Percentiles rank a stretch among this genome's conserved stretches.
These are phyloP conservation scores for Drosophila paramelanica DNA, from an alignment of 2,888 invertebrate species.

Conservation along the genomic window DNA sequence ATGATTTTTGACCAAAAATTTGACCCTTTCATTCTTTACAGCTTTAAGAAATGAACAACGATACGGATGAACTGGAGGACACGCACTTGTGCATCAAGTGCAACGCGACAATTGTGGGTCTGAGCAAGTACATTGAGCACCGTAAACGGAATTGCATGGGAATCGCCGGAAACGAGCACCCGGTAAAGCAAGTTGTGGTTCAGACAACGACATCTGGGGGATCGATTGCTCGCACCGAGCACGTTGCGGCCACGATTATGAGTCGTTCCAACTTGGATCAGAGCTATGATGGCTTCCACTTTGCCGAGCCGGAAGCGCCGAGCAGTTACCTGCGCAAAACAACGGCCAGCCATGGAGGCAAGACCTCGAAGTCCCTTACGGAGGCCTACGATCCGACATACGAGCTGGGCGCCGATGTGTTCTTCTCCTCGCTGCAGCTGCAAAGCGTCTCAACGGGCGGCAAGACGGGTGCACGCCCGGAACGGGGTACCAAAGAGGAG, in stretches of 20 bases:
- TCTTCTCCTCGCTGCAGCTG: constrained; percentile 93
- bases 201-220: constrained; percentile 9
- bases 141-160: constrained; percentile 89
- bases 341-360: constrained; percentile 74
- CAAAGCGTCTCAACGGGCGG: constrained; percentile 88
- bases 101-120: constrained; percentile 91
- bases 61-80: constrained; percentile 89
- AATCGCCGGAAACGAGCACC: constrained; percentile 1
- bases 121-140: constrained; percentile 94
- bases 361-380: constrained; percentile 77
- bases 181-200: constrained; percentile 4
- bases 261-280: constrained; percentile 80
- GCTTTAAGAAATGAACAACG: constrained; percentile 27
- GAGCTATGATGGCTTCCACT: constrained; percentile 77
- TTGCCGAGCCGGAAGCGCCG: constrained; percentile 74
- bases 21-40: too few species aligned
- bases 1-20: too few species aligned
- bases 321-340: constrained; percentile 71
- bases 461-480: constrained; percentile 76
- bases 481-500: constrained; percentile 56
- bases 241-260: constrained; percentile 84
- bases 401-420: constrained; percentile 92
- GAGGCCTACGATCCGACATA: constrained; percentile 86
- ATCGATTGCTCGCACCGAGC: neutral
- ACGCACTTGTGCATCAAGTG: constrained; percentile 95